Evolutionary conservation across 2,888 invertebrate genomes (phyloP).

Genomic region (Drosophila birchii): DNA sequence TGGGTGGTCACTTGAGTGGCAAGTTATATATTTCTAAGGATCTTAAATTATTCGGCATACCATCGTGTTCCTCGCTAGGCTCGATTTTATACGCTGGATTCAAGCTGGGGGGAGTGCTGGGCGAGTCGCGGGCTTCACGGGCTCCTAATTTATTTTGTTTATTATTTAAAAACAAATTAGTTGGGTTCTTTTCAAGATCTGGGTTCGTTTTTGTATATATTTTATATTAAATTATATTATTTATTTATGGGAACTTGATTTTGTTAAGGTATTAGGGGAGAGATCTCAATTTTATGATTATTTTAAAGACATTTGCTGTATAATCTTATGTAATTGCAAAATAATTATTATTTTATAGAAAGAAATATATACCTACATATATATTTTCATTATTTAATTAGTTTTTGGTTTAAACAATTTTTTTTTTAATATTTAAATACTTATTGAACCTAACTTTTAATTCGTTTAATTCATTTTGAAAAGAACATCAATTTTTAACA

Average conservation of each 20-base stretch:
- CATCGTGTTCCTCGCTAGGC: constrained; percentile 82
- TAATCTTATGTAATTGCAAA: neutral
- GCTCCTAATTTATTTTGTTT: constrained; percentile 72
- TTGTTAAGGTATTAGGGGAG: constrained; percentile 1
- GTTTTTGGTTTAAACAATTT: neutral
- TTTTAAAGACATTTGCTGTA: neutral
- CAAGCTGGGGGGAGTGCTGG: constrained; percentile 84
- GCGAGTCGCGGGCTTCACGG: constrained; percentile 84
- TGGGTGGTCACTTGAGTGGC: constrained; percentile 50
- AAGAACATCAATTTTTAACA: neutral
- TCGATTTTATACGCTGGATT: constrained; percentile 85
- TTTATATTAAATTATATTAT: neutral
- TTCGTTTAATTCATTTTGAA: neutral
- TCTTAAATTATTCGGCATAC: constrained; percentile 61
- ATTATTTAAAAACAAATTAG: constrained; percentile 7
- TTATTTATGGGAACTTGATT: constrained; percentile 7
- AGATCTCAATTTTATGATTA: neutral
- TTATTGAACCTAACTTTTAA: neutral
- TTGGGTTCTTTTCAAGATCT: neutral
- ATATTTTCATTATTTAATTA: neutral
- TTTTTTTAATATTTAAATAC: too few species aligned
- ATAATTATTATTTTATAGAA: neutral
- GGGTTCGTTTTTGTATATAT: neutral
- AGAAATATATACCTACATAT: neutral
- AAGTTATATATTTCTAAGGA: neutral